Evolutionary conservation across 2,888 invertebrate species (phyloP), one percentile per base, ranked within the genome.

Genomic region (Allygus modestus): DNA sequence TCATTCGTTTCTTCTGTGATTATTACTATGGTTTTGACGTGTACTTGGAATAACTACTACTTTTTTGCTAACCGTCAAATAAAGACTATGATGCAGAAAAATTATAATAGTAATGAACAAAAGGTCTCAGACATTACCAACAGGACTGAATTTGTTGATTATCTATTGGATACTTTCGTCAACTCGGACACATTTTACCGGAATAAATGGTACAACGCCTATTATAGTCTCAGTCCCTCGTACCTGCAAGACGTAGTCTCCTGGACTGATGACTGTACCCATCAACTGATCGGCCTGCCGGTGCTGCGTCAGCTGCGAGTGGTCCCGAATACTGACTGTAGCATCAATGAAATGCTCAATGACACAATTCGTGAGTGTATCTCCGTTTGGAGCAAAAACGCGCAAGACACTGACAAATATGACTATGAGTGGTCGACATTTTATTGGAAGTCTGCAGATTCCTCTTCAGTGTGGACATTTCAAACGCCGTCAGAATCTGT

Each of bases 221-320:
- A n/a, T n/a, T n/a, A 17, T 0, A 15, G 20, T n/a, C 65, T 65
- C 15, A 65, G 31, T 31, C 31, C 65, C 2, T 31, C 15, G 65
- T 26, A 65, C n/a, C 17, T 31, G 0, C 65, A 65, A 65, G 65
- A 65, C 65, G 20, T 31, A 0, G n/a, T 17, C 9, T 65, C 65
- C 31, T 65, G 65, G 65, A 28, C 65, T 17, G 28, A 28, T 9
- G 65, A 65, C n/a, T 65, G 26, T 15, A 65, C 31, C 12, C 2
- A 65, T 31, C 65, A 65, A 15, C 31, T 65, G 15, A 4, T 65
- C 31, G 26, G 65, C 0, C 11, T 15, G 4, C 65, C 65, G 11
- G 28, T 28, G 20, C 31, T 65, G 31, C 65, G 65, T 15, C 65
- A 65, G 28, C 65, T 65, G 12, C 9, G 65, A 26, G 65, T 65